Conservation (phyloP, 2,113 vertebrate species). For the Gila orcuttii region DNA sequence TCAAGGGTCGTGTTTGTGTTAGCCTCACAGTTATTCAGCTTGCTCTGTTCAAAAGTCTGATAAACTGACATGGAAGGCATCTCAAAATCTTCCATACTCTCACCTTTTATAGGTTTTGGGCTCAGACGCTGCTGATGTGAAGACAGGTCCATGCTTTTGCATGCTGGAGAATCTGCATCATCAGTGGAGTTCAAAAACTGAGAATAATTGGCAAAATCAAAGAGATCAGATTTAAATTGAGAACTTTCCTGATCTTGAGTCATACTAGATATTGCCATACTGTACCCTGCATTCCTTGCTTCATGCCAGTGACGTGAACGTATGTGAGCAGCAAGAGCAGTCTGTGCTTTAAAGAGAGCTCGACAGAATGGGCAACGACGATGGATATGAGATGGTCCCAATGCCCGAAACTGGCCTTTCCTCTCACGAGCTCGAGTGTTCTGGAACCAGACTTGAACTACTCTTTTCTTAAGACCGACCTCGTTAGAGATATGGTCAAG, state of each 20-base stretch:
- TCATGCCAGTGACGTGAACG: constrained; percentile 97
- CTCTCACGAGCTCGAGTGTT: constrained; percentile 95
- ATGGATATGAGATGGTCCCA: constrained; percentile 92
- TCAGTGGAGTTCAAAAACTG: constrained; percentile 76
- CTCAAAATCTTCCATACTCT: constrained; percentile 85
- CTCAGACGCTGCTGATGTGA: constrained; percentile 80
- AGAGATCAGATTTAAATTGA: constrained; percentile 79
- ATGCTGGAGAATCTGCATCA: constrained; percentile 78
- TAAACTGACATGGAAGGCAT: constrained; percentile 84
- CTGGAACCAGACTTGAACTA: constrained; percentile 99
- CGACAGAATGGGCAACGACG: constrained; percentile 96
- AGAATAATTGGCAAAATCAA: constrained; percentile 79
- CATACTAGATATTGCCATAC: constrained; percentile 85
- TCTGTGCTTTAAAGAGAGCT: constrained; percentile 97
- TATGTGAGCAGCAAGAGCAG: constrained; percentile 95
- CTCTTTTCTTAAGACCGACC: constrained; percentile 95
- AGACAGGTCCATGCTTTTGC: constrained; percentile 83
- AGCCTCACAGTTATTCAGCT: constrained; percentile 85
- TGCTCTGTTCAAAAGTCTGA: constrained; percentile 84
- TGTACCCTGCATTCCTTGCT: constrained; percentile 93
- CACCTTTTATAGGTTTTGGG: constrained; percentile 84
- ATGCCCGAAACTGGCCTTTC: constrained; percentile 96
- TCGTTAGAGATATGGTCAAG: constrained; percentile 96
- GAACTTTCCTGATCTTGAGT: constrained; percentile 80
- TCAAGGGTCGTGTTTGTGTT: constrained; percentile 83